Percentiles rank a stretch among this genome's conserved stretches.
These are phyloP conservation scores for Fulica atra DNA, from an alignment of 2,113 vertebrate genomes.

Conservation along the genomic window DNA sequence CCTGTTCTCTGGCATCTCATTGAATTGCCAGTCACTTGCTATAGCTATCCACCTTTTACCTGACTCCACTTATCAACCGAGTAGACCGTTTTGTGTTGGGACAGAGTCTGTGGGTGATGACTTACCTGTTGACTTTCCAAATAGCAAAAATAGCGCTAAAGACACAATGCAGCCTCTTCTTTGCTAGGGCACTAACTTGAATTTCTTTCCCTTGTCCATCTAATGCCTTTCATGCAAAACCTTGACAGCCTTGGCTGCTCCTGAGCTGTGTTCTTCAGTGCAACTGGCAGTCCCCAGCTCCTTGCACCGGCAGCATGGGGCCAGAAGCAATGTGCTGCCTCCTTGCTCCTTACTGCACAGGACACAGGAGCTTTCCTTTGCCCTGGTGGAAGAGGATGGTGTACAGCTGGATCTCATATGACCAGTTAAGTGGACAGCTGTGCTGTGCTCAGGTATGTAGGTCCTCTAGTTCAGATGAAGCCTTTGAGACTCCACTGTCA, in stretches of 20 bases:
- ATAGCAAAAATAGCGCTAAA: not conserved
- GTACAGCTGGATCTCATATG: not conserved
- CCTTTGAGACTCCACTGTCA: not conserved
- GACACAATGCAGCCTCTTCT: not conserved
- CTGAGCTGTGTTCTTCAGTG: not conserved
- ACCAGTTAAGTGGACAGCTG: not conserved
- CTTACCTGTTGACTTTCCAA: not conserved
- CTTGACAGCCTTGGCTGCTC: not conserved
- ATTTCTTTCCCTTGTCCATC: not conserved
- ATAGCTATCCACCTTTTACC: not conserved
- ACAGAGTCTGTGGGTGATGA: not conserved
- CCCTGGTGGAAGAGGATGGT: not conserved
- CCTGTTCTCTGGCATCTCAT: not conserved
- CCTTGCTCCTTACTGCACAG: not conserved
- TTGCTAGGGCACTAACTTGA: not conserved
- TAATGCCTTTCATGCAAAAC: not conserved
- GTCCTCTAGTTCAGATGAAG: not conserved
- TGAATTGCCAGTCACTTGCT: not conserved
- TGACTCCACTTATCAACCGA: not conserved
- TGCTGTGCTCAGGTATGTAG: not conserved
- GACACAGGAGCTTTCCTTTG: not conserved
- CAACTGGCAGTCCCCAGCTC: not conserved
- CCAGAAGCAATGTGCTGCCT: not conserved
- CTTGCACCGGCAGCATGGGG: rapidly evolving
- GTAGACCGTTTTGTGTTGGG: not conserved